Conservation (phyloP, 2,797 vertebrate genomes). For the Anableps anableps region DNA sequence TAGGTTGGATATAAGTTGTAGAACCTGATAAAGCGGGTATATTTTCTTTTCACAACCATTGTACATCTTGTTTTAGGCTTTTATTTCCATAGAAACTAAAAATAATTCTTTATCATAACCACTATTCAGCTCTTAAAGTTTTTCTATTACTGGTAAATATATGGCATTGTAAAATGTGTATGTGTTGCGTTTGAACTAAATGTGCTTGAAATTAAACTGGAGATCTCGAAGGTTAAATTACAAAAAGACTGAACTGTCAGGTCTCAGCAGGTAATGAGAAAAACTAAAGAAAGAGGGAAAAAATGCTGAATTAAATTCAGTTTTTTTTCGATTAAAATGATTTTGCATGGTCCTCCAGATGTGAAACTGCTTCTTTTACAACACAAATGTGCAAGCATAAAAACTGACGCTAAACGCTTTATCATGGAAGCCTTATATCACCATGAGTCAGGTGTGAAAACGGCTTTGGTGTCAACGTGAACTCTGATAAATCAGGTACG, state of each 20-base stretch:
- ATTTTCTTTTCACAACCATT: no score
- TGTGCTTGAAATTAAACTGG: no score
- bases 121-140: no score
- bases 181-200: no score
- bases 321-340: not conserved
- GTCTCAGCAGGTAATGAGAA: not conserved
- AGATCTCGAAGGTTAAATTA: no score
- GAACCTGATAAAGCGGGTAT: no score
- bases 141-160: no score
- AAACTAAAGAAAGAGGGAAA: not conserved
- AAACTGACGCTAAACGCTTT: not conserved
- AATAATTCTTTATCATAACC: no score
- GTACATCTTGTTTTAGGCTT: no score
- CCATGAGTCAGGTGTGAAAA: not conserved
- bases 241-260: not conserved
- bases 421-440: not conserved
- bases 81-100: no score
- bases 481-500: conserved; percentile 3
- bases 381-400: not conserved
- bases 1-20: no score
- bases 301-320: not conserved
- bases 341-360: not conserved
- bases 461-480: not conserved
- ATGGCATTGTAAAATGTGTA: no score
- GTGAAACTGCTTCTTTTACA: not conserved